These are phyloP conservation scores for Procapra przewalskii DNA, from an alignment of 2,113 vertebrate genomes.

Conservation along the genomic window DNA sequence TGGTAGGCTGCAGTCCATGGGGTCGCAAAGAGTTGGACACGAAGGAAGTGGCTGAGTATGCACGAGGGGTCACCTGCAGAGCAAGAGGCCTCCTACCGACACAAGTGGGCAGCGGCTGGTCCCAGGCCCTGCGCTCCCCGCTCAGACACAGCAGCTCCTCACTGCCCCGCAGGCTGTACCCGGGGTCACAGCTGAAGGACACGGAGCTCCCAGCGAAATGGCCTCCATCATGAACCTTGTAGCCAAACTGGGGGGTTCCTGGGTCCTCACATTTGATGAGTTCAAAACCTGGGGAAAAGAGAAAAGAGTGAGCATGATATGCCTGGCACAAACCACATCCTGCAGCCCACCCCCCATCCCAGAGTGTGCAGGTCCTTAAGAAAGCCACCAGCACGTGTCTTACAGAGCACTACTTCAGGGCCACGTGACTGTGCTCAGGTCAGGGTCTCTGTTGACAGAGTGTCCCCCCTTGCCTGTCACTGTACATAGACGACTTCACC, in stretches of 20 bases:
- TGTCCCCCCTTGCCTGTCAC: neutral
- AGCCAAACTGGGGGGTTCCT: slow-evolving; percentile 93
- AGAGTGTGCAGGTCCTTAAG: fast-evolving
- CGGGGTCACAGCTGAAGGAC: slow-evolving; percentile 93
- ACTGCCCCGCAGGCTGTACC: slow-evolving; percentile 90
- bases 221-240: slow-evolving; percentile 94
- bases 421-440: neutral
- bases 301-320: neutral
- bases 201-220: slow-evolving; percentile 96
- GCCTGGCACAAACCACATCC: fast-evolving
- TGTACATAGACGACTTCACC: neutral
- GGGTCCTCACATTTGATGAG: slow-evolving; percentile 97
- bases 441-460: neutral
- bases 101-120: slow-evolving; percentile 91
- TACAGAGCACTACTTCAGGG: neutral
- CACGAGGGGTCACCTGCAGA: neutral
- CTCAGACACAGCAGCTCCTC: slow-evolving; percentile 90
- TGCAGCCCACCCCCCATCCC: neutral
- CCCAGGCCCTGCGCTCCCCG: slow-evolving; percentile 94
- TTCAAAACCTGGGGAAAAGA: slow-evolving; percentile 88
- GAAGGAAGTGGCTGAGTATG: neutral
- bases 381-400: fast-evolving
- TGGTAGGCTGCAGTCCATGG: neutral
- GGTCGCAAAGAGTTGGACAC: fast-evolving
- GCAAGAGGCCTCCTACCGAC: slow-evolving; percentile 84